These are phyloP conservation scores for Anas georgica DNA, from an alignment of 2,797 vertebrate species.

Conservation along the genomic window DNA sequence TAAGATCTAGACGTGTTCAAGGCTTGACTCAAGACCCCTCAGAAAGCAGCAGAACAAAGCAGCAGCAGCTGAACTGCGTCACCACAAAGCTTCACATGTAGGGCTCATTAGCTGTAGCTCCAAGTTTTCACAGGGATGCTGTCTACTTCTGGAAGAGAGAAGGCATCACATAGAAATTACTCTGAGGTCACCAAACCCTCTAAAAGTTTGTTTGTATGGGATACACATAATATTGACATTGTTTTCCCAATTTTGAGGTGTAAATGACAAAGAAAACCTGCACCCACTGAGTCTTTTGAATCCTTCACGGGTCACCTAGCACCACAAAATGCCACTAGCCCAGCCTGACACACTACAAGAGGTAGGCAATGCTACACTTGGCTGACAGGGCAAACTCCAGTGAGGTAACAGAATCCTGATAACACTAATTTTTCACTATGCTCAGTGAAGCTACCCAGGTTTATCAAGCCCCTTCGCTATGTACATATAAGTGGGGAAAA, in stretches of 20 bases:
- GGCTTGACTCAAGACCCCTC: neutral
- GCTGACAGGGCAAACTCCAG: neutral
- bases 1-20: neutral
- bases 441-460: neutral
- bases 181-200: neutral
- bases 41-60: neutral
- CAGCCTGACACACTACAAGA: neutral
- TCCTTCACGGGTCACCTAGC: neutral
- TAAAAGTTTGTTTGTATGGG: neutral
- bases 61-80: neutral
- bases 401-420: neutral
- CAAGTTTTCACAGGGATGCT: neutral
- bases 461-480: neutral
- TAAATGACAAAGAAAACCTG: neutral
- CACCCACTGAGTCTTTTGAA: neutral
- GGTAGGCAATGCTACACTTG: rapidly evolving
- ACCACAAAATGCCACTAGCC: neutral
- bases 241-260: neutral
- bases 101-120: neutral
- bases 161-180: neutral
- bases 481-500: neutral
- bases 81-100: neutral
- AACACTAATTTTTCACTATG: neutral
- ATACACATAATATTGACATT: neutral
- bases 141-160: neutral